Base-by-base conservation (phyloP, 2,113 vertebrate genomes). In the Thryonomys swinderianus region DNA sequence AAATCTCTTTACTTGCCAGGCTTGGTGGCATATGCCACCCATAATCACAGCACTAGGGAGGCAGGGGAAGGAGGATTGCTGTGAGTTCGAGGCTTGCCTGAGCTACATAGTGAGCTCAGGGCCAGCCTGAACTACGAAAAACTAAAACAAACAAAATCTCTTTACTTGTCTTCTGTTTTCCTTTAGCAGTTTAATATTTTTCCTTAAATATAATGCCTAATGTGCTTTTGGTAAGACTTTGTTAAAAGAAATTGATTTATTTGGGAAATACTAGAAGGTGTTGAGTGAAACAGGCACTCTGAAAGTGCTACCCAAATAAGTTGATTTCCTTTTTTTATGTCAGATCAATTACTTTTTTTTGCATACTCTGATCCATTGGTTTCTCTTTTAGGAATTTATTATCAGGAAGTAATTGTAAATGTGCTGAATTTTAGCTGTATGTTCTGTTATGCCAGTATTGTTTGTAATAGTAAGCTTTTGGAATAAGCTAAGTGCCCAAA, bases 371-470 rank as follows among this genome's bases (percentile, higher is more conserved):
- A 90, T 73, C 30, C 27, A 3, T 96, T 93, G 45, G 6, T 94
- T 93, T 69, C 2, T 64, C 57, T 91, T 94, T 7, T 71, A 59
- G 71, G 81, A 87, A 81, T 93, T 90, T 91, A 61, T 93, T 94
- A 82, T 95, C 73, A 83, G 53, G 53, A 95, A 94, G 59, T 76
- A 81, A 91, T 91, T 88, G 16, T 34, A 83, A 91, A 66, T 85
- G 55, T 91, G 73, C 51, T 95, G 21, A 62, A 32, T 95, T 92
- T 95, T 93, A 94, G 79, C 23, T 93, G 78, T 23, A 42, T 84
- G 34, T 87, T 88, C 30, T 83, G 34, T 93, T 96, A 88, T 82
- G 32, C 30, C n/a, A 78, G 37, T 94, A 67, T 92, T 81, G 32
- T 85, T 85, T 95, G 66, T 81, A 88, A 61, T 66, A 90, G 32